Evolutionary conservation across 2,113 vertebrate species (phyloP).

Genomic region (Dicrurus megarhynchus): DNA sequence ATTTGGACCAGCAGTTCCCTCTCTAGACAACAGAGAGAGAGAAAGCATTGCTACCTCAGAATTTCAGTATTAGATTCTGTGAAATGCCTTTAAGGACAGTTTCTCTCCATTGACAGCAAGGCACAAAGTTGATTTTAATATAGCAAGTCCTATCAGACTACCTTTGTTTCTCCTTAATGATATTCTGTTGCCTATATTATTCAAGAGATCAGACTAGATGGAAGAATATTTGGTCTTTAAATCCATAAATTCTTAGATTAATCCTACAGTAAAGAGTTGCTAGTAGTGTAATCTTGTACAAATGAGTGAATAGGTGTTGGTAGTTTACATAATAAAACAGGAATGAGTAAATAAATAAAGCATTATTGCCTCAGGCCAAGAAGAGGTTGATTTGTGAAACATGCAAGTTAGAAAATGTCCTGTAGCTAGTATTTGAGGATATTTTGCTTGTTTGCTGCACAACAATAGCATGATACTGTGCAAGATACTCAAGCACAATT

Average conservation of each 20-base stretch:
- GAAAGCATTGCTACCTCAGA: background rate
- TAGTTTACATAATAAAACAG: background rate
- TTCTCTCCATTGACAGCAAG: background rate
- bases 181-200: background rate
- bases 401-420: background rate
- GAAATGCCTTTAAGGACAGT: background rate
- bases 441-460: background rate
- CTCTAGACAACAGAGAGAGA: background rate
- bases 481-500: background rate
- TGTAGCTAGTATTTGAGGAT: background rate
- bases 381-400: background rate
- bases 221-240: background rate
- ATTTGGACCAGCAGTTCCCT: background rate
- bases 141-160: background rate
- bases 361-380: background rate
- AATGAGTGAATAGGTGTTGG: background rate
- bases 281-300: background rate
- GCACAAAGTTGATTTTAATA: background rate
- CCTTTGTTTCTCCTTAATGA: background rate
- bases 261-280: background rate
- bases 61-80: background rate
- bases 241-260: background rate
- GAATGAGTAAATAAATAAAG: background rate
- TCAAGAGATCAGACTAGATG: background rate
- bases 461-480: background rate